Percentiles rank a stretch among this genome's conserved stretches.
Evolutionary conservation across 1,140 invertebrate species (phyloP).

Genomic region (Magallana ariakensis): DNA sequence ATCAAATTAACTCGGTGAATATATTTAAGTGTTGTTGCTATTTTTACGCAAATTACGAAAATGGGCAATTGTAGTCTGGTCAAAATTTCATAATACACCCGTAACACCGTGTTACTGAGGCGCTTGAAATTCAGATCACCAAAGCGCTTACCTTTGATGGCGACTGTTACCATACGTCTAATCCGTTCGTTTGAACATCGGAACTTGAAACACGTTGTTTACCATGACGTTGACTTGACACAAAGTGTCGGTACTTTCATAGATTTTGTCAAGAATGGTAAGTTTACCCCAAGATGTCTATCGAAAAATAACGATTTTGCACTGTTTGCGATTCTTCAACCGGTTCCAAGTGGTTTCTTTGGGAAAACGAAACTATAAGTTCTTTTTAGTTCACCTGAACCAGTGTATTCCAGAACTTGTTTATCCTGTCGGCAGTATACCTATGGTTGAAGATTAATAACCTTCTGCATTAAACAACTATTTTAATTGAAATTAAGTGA

Average conservation of each 20-base stretch:
- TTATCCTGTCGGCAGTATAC: no score
- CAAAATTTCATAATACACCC: background rate
- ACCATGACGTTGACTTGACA: constrained; percentile 67
- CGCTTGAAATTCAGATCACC: background rate
- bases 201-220: constrained; percentile 74
- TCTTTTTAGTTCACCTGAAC: no score
- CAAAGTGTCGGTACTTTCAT: constrained; percentile 62
- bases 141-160: background rate
- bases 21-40: background rate
- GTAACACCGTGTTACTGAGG: background rate
- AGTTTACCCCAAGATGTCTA: background rate
- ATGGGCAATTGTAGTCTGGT: background rate
- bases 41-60: background rate
- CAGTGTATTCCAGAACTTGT: no score
- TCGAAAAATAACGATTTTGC: no score
- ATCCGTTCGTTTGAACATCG: constrained; percentile 77
- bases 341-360: no score
- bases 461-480: no score
- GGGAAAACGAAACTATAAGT: no score
- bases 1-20: background rate
- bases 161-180: constrained; percentile 72
- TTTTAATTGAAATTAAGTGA: no score
- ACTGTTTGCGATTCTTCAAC: no score
- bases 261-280: constrained; percentile 52
- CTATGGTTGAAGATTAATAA: no score